Conservation (phyloP, 1,140 invertebrate genomes). For the Teleogryllus occipitalis region DNA sequence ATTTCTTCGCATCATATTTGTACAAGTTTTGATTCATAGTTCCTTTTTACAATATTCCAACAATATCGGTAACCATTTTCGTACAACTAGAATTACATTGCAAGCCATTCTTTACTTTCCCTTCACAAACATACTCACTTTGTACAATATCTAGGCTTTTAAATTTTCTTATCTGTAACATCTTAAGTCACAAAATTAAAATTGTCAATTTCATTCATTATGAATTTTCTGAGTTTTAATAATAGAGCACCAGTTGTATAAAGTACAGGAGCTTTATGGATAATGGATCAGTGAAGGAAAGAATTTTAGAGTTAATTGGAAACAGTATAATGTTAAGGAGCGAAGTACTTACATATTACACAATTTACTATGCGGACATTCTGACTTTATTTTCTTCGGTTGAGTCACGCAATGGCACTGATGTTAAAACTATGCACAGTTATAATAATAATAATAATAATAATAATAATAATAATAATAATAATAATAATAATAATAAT, state of each 20-base stretch:
- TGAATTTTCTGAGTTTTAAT: background rate
- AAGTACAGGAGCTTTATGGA: constrained; percentile 10
- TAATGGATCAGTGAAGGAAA: constrained; percentile 2
- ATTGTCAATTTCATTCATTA: background rate
- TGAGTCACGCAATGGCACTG: constrained; percentile 17
- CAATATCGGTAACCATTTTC: constrained; percentile 14
- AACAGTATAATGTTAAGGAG: constrained; percentile 9
- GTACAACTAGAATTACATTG: constrained; percentile 13
- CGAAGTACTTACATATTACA: constrained; percentile 15
- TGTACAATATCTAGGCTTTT: constrained; percentile 5
- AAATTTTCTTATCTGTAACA: constrained; percentile 7
- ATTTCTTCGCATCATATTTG: background rate
- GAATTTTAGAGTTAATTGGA: background rate
- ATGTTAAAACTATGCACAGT: constrained; percentile 14
- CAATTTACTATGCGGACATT: constrained; percentile 12
- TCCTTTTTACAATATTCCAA: constrained; percentile 6
- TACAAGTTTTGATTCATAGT: background rate
- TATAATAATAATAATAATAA: constrained; percentile 5
- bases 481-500: background rate
- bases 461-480: constrained; percentile 2
- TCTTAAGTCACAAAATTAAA: constrained; percentile 7
- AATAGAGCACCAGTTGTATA: constrained; percentile 12
- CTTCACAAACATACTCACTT: background rate
- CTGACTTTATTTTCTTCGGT: constrained; percentile 9
- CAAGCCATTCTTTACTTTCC: constrained; percentile 6